phyloP scores from a whole-genome alignment of 2,113 vertebrate genomes.

The Alligator mississippiensis region DNA sequence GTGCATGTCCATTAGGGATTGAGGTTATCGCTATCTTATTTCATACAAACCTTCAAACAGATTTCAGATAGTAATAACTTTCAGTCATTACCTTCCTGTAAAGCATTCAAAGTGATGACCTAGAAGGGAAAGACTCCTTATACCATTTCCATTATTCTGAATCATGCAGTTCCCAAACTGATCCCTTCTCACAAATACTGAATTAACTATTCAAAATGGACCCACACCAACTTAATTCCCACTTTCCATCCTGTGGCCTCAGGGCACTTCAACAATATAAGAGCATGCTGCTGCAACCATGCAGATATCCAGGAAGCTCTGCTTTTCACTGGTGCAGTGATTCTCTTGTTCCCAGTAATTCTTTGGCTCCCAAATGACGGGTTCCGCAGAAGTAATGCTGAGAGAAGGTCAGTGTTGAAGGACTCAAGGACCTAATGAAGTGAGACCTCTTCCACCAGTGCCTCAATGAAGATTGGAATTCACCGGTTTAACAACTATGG shows the following conservation, averaged over 20 bases:
- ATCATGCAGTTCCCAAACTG: background rate
- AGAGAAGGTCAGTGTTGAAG: no score
- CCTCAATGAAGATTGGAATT: no score
- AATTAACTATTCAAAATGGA: background rate
- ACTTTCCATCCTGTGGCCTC: background rate
- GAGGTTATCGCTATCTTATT: background rate
- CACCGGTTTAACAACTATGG: no score
- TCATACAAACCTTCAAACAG: background rate
- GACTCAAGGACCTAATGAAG: no score
- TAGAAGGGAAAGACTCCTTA: background rate
- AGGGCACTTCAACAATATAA: background rate
- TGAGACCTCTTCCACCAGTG: no score
- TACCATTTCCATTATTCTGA: background rate
- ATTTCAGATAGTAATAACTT: background rate
- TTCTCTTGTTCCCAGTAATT: no score
- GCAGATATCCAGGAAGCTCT: background rate
- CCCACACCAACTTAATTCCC: background rate
- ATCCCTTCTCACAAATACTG: background rate
- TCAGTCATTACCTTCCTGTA: background rate
- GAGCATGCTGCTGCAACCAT: background rate
- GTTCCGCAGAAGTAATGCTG: no score
- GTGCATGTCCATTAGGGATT: background rate
- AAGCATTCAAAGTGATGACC: background rate
- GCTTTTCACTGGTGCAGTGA: no score
- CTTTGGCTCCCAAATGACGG: no score